A percentile compares a stretch with the other conserved stretches of the same genome.
phyloP scores from a whole-genome alignment of 1,140 invertebrate species.

The Aleiodes sp. region DNA sequence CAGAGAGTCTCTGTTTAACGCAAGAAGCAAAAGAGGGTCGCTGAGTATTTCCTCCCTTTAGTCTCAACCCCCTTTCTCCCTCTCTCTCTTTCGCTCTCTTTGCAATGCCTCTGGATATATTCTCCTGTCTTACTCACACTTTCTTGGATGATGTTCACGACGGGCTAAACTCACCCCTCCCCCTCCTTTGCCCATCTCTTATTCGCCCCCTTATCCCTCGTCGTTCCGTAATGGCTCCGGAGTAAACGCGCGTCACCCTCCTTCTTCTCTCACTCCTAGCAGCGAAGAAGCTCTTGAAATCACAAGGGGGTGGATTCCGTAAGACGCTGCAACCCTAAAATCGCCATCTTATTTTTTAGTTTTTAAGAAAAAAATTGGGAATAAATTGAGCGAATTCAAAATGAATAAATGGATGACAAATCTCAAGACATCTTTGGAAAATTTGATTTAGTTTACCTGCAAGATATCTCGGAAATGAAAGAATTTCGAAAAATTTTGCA shows the following conservation, averaged over 20 bases:
- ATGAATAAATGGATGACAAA: not conserved
- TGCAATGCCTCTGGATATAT: too few relatives aligned
- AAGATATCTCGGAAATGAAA: too few relatives aligned
- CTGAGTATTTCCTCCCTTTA: conserved; percentile 45
- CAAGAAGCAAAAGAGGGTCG: conserved; percentile 63
- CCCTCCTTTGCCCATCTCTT: too few relatives aligned
- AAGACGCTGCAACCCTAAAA: conserved; percentile 17
- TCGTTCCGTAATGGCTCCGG: conserved; percentile 48
- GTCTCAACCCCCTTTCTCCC: conserved; percentile 16
- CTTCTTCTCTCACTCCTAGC: not conserved
- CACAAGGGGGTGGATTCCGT: conserved; percentile 21
- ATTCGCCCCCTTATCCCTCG: too few relatives aligned
- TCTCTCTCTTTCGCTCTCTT: too few relatives aligned
- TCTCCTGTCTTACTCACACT: conserved; percentile 29
- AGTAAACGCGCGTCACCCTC: conserved; percentile 40
- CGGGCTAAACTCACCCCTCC: conserved; percentile 1
- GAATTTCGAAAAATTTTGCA: too few relatives aligned
- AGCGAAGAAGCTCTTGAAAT: conserved; percentile 11
- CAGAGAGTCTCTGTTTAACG: conserved; percentile 56
- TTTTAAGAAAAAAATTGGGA: not conserved
- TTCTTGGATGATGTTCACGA: conserved; percentile 15
- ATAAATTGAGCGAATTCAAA: not conserved
- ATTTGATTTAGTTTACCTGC: not conserved
- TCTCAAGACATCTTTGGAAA: not conserved
- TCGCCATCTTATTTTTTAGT: conserved; percentile 5